phyloP scores from a whole-genome alignment of 2,113 vertebrate species.

The Tylochromis polylepis region DNA sequence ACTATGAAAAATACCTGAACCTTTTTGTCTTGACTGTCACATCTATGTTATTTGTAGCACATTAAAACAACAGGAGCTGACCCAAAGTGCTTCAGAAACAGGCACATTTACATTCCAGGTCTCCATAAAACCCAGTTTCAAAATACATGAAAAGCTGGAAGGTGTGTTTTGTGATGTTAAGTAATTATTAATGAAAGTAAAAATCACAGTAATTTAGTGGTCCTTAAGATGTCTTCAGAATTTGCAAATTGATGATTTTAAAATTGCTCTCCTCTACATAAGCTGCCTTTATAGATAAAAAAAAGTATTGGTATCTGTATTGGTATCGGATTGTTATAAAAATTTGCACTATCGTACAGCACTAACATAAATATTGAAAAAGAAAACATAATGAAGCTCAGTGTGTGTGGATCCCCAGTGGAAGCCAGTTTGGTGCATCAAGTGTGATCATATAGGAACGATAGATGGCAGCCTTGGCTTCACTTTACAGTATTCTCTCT shows the following conservation, averaged over 20 bases:
- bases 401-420: background rate
- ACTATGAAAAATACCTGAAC: background rate
- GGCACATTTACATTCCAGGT: background rate
- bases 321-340: background rate
- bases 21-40: background rate
- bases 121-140: background rate
- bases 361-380: background rate
- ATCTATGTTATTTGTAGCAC: background rate
- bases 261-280: background rate
- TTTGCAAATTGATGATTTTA: background rate
- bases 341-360: background rate
- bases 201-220: too few species aligned
- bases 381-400: background rate
- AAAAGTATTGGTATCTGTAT: background rate
- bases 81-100: background rate
- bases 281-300: background rate
- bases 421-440: background rate
- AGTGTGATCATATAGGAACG: constrained; percentile 17
- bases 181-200: background rate
- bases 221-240: background rate
- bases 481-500: background rate
- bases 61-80: background rate
- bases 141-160: background rate
- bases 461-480: constrained; percentile 66
- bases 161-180: background rate